Evolutionary conservation across 2,888 invertebrate species (phyloP).

Genomic region (Lathronympha strigana): DNA sequence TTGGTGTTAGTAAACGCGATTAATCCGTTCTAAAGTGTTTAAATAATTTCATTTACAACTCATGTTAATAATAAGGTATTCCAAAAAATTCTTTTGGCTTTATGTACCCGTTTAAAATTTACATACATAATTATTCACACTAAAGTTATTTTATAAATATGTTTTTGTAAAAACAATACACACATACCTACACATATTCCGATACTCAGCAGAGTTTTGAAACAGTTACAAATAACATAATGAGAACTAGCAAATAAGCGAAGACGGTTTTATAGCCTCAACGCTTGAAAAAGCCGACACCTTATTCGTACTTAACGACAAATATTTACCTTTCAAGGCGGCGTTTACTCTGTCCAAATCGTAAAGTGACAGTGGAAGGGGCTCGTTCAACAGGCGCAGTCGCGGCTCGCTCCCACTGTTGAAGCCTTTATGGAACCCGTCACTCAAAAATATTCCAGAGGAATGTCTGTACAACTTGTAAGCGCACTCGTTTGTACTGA

Average conservation of each 20-base stretch:
- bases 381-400: slow-evolving; percentile 77
- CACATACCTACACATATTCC: not conserved
- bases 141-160: too few species aligned
- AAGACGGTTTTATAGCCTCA: slow-evolving; percentile 36
- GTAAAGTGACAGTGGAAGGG: slow-evolving; percentile 78
- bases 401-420: slow-evolving; percentile 65
- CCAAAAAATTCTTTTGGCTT: too few species aligned
- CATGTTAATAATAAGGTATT: too few species aligned
- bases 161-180: not conserved
- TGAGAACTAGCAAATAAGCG: slow-evolving; percentile 40
- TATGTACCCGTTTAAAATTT: too few species aligned
- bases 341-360: slow-evolving; percentile 82
- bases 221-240: slow-evolving; percentile 41
- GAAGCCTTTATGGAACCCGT: slow-evolving; percentile 69
- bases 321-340: slow-evolving; percentile 82
- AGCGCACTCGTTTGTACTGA: slow-evolving; percentile 77
- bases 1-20: too few species aligned
- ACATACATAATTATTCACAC: too few species aligned
- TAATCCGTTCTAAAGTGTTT: too few species aligned
- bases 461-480: slow-evolving; percentile 79
- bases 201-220: slow-evolving; percentile 34
- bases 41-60: too few species aligned
- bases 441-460: slow-evolving; percentile 80
- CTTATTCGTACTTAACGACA: slow-evolving; percentile 54
- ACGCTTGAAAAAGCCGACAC: slow-evolving; percentile 57